Conservation (phyloP, 2,888 invertebrate genomes). For the Nowickia ferox region DNA sequence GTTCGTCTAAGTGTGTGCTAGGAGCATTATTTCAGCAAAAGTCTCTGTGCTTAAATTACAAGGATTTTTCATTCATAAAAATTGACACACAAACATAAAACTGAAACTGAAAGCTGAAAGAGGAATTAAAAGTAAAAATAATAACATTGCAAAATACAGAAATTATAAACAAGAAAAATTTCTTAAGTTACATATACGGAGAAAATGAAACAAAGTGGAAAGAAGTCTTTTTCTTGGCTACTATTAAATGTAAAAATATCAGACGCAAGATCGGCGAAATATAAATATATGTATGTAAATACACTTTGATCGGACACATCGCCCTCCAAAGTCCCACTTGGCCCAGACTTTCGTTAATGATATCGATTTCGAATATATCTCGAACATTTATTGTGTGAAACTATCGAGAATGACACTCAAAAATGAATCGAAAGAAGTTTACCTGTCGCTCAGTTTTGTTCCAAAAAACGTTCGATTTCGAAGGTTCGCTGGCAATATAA, state of each 20-base stretch:
- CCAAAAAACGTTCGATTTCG: too few relatives aligned
- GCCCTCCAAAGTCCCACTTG: too few relatives aligned
- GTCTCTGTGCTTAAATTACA: constrained; percentile 15
- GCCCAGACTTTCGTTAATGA: too few relatives aligned
- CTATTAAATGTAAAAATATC: too few relatives aligned
- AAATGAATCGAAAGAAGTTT: too few relatives aligned
- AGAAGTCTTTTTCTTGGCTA: too few relatives aligned
- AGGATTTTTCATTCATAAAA: background rate
- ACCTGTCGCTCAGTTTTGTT: too few relatives aligned
- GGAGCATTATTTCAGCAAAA: background rate
- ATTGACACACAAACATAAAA: background rate
- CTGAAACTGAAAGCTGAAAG: constrained; percentile 10
- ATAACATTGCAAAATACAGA: background rate
- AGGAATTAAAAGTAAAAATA: background rate
- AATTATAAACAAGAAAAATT: too few relatives aligned
- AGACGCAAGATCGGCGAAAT: background rate
- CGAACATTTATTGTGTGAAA: too few relatives aligned
- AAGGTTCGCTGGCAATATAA: too few relatives aligned
- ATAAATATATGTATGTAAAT: background rate
- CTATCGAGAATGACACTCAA: too few relatives aligned
- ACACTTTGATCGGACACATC: background rate
- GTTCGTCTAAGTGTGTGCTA: background rate
- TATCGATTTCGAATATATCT: too few relatives aligned
- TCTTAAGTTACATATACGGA: background rate
- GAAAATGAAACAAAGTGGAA: background rate